These are phyloP conservation scores for Periplaneta americana DNA, from an alignment of 1,140 invertebrate species.

Conservation along the genomic window DNA sequence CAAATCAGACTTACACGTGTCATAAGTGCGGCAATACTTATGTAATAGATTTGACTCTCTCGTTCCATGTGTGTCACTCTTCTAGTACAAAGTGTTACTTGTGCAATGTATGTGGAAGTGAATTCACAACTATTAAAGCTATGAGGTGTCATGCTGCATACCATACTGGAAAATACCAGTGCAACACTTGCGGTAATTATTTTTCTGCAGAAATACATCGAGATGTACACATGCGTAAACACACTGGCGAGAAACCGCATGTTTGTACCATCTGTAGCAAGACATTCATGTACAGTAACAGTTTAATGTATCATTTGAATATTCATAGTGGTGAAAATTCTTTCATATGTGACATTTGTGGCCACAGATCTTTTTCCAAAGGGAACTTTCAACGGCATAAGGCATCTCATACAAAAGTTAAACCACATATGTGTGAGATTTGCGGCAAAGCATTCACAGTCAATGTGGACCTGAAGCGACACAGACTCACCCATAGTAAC, in stretches of 20 bases:
- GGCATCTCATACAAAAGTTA: constrained; percentile 4
- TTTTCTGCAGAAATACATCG: background rate
- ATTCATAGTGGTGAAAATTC: constrained; percentile 28
- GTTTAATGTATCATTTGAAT: constrained; percentile 29
- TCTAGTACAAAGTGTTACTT: constrained; percentile 26
- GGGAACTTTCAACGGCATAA: constrained; percentile 23
- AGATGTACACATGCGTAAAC: constrained; percentile 44
- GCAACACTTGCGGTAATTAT: constrained; percentile 32
- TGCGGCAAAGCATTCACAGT: constrained; percentile 38
- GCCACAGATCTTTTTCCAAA: constrained; percentile 29
- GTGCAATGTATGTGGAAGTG: constrained; percentile 33
- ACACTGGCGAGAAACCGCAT: constrained; percentile 48
- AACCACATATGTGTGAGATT: constrained; percentile 31
- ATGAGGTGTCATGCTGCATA: constrained; percentile 26
- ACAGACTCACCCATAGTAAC: constrained; percentile 34
- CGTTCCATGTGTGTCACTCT: background rate
- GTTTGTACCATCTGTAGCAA: constrained; percentile 48
- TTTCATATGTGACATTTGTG: constrained; percentile 29
- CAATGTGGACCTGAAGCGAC: constrained; percentile 35
- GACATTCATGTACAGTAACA: constrained; percentile 40
- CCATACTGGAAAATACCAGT: constrained; percentile 34
- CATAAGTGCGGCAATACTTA: background rate
- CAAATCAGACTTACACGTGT: background rate
- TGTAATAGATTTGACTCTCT: background rate
- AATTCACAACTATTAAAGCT: constrained; percentile 19